Conservation (phyloP, 2,888 invertebrate genomes). For the Drosophila neoperkinsi region DNA sequence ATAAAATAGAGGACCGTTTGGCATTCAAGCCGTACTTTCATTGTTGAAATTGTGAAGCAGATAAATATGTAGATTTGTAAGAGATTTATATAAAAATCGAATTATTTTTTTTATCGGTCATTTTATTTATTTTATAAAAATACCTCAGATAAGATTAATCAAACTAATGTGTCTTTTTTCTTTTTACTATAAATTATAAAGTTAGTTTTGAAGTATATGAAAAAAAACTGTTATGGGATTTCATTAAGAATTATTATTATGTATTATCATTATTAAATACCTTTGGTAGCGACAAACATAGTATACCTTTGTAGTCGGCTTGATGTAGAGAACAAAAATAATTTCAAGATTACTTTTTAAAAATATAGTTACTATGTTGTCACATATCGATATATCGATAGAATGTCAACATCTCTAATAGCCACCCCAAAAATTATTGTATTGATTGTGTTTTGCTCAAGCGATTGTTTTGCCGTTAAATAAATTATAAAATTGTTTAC, state of each 20-base stretch:
- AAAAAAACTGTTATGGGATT: background rate
- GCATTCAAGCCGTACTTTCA: background rate
- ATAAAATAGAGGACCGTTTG: background rate
- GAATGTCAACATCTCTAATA: slow-evolving; percentile 8
- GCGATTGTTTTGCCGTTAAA: slow-evolving; percentile 59
- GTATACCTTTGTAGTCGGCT: background rate
- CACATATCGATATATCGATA: slow-evolving; percentile 27
- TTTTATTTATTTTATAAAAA: background rate
- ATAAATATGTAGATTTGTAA: background rate
- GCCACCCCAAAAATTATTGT: slow-evolving; percentile 59
- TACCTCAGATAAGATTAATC: background rate
- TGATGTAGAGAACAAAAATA: background rate
- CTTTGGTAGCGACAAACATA: background rate
- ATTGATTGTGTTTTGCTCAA: slow-evolving; percentile 68
- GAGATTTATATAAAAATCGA: background rate
- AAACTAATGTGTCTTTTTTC: background rate
- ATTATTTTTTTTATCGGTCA: background rate
- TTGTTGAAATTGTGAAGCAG: background rate
- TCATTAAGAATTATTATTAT: background rate
- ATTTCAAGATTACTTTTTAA: background rate
- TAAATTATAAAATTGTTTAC: slow-evolving; percentile 49
- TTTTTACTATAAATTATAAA: background rate
- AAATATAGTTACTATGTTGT: slow-evolving; percentile 3
- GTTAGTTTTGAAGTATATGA: background rate
- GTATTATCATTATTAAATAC: background rate